These are phyloP conservation scores for Pheosia gnoma DNA, from an alignment of 2,888 invertebrate genomes.

Conservation along the genomic window DNA sequence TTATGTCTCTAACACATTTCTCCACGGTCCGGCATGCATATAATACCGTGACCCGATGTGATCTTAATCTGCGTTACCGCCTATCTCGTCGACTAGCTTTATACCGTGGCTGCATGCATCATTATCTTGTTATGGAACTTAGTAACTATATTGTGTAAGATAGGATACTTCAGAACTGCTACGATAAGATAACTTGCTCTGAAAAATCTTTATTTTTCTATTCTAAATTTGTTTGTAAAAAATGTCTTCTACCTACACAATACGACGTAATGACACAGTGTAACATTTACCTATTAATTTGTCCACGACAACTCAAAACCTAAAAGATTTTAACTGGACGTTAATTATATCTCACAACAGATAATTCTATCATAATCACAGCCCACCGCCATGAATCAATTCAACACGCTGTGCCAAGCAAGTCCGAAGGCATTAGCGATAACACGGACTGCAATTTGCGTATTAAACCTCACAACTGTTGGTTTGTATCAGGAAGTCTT, in stretches of 20 bases:
- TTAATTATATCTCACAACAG: conserved; percentile 22
- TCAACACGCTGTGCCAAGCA: conserved; percentile 36
- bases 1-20: conserved; percentile 37
- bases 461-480: conserved; percentile 15
- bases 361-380: conserved; percentile 24
- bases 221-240: too few species aligned
- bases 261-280: too few species aligned
- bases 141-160: too few species aligned
- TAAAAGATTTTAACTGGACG: too few species aligned
- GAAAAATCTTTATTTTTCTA: too few species aligned
- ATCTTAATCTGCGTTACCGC: conserved; percentile 37
- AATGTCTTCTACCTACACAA: too few species aligned
- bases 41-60: conserved; percentile 32
- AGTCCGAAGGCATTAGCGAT: conserved; percentile 17
- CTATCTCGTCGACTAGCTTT: background rate
- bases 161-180: too few species aligned
- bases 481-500: conserved; percentile 27
- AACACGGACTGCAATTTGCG: conserved; percentile 25
- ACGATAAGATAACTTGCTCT: too few species aligned
- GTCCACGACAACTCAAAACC: too few species aligned
- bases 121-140: background rate
- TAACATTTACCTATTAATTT: too few species aligned
- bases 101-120: background rate
- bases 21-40: conserved; percentile 35
- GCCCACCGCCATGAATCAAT: conserved; percentile 48